Conservation (phyloP, 2,797 vertebrate species). For the Danio jaintianensis region DNA sequence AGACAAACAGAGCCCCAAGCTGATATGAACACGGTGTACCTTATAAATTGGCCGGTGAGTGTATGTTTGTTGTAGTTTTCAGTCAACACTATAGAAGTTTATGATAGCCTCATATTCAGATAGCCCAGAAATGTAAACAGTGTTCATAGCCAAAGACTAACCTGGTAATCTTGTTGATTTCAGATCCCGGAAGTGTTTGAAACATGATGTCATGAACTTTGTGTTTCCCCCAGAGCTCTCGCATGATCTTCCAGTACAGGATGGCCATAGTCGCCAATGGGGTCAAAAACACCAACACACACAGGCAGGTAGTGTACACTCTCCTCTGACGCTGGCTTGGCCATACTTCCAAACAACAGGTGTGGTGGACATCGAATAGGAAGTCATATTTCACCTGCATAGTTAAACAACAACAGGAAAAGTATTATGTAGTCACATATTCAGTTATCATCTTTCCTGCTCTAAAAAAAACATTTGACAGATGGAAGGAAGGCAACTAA, state of each 20-base stretch:
- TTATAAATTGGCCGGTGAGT: no score
- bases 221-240: conserved; percentile 65
- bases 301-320: conserved; percentile 61
- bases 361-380: conserved; percentile 63
- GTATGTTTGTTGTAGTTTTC: no score
- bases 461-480: not conserved
- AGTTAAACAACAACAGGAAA: conserved; percentile 5
- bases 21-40: no score
- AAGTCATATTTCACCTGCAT: conserved; percentile 66
- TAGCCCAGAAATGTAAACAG: no score
- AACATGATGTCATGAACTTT: conserved; percentile 64
- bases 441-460: not conserved
- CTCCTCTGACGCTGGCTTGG: conserved; percentile 52
- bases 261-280: conserved; percentile 62
- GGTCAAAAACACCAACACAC: conserved; percentile 58
- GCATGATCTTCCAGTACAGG: conserved; percentile 64
- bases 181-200: conserved; percentile 63
- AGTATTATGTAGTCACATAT: not conserved
- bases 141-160: conserved; percentile 24
- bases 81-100: no score
- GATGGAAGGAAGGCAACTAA: not conserved
- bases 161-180: conserved; percentile 69
- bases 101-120: no score
- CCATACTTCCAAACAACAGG: conserved; percentile 66
- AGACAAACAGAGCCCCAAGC: no score